Base-by-base conservation (phyloP, 2,797 vertebrate genomes). In the Thamnophis elegans region DNA sequence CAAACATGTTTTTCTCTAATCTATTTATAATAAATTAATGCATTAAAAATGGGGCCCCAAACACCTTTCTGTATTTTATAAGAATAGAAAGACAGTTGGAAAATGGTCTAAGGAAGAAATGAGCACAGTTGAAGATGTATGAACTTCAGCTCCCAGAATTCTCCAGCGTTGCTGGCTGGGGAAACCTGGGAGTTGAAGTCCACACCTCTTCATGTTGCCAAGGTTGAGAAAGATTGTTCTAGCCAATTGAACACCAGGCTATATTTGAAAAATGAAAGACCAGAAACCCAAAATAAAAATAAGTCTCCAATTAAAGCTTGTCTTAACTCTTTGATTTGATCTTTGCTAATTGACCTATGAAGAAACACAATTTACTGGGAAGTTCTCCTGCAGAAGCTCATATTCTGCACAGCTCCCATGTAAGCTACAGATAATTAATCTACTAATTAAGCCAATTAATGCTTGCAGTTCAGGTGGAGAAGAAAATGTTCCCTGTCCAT, bases 11-110 rank as follows among this genome's bases (percentile, higher is more conserved):
- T 95, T 96, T 82, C n/a, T 47, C 73, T 22, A 47, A 22, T 11
- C 73, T 36, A 47, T 11, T 82, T 47, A 25, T 82, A 73, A 32
- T 73, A 73, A 73, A 65, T 65, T 65, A 28, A 32, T 93, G 96
- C 94, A 94, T 89, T 88, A 82, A 87, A 92, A 91, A 96, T 89
- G 92, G 88, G 93, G 90, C 91, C 86, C 56, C 56, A 89, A 94
- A 95, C 91, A 95, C 94, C 95, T 90, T 95, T 96, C 94, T 96
- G 4, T 13, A 5, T 65, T 92, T 85, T 73, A n/a, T 85, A 85
- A 91, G 95, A 95, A 95, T 92, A 55, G 85, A 87, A 55, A 55
- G 54, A 32, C 16, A 20, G 53, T 9, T 32, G 85, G 12, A 14
- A 55, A 82, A 82, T 25, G n/a, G 18, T 14, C n/a, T 56, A 32